Conservation (phyloP, 2,797 vertebrate species). For the Xiphorhynchus erythropygius region DNA sequence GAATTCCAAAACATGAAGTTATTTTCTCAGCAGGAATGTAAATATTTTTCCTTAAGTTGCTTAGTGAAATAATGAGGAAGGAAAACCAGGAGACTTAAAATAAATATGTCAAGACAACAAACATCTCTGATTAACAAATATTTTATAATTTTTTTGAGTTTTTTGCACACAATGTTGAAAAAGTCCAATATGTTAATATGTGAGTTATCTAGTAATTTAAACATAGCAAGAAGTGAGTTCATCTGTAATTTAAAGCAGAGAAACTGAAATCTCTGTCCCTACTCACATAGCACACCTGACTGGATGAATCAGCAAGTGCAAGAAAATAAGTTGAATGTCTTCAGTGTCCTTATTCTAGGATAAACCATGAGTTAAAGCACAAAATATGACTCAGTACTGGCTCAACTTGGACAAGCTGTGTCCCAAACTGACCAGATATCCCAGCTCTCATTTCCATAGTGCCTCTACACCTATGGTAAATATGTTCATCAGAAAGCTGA, state of each 20-base stretch:
- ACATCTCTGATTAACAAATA: neutral
- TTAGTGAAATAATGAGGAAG: neutral
- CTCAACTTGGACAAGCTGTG: neutral
- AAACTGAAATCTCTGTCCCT: neutral
- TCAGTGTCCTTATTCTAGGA: neutral
- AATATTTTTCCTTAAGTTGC: neutral
- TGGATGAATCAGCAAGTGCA: neutral
- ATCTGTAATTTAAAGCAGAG: neutral
- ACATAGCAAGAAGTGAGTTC: too few species aligned
- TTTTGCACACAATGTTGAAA: fast-evolving
- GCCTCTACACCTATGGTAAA: neutral
- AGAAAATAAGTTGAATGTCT: neutral
- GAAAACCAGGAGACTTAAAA: neutral
- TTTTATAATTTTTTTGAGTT: neutral
- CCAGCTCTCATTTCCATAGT: neutral
- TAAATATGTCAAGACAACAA: neutral
- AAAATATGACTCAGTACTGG: neutral
- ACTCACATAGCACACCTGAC: fast-evolving
- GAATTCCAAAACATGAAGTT: neutral
- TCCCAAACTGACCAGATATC: neutral
- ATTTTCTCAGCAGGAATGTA: neutral
- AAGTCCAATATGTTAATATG: neutral
- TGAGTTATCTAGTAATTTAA: neutral
- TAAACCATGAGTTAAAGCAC: neutral
- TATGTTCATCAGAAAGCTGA: neutral